Evolutionary conservation across 2,888 invertebrate genomes (phyloP).

Genomic region (Dasypolia templi): DNA sequence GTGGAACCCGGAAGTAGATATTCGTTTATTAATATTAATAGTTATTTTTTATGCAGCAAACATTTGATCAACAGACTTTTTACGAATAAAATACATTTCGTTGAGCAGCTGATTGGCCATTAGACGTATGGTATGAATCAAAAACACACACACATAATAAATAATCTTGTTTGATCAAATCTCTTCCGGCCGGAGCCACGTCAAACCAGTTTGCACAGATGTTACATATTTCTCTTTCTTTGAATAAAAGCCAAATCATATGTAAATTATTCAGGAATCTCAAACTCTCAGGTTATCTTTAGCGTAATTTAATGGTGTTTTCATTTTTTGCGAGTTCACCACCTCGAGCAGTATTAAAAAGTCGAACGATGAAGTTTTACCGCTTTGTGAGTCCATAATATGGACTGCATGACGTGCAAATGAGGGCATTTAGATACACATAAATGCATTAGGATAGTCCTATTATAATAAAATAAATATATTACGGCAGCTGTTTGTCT

Average conservation of each 20-base stretch:
- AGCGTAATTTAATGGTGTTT: slow-evolving; percentile 46
- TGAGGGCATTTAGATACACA: slow-evolving; percentile 21
- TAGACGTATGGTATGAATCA: slow-evolving; percentile 39
- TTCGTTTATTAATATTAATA: slow-evolving; percentile 30
- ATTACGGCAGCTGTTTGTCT: slow-evolving; percentile 29
- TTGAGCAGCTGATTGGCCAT: slow-evolving; percentile 15
- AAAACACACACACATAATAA: slow-evolving; percentile 34
- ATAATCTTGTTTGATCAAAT: slow-evolving; percentile 46
- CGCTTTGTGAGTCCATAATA: slow-evolving; percentile 20
- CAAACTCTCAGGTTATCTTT: slow-evolving; percentile 52
- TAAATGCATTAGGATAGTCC: slow-evolving; percentile 10
- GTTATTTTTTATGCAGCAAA: slow-evolving; percentile 21
- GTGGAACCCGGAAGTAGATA: slow-evolving; percentile 36
- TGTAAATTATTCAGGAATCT: slow-evolving; percentile 66
- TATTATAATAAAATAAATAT: slow-evolving; percentile 20
- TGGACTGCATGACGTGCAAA: slow-evolving; percentile 4
- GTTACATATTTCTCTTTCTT: slow-evolving; percentile 42
- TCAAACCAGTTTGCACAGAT: slow-evolving; percentile 58
- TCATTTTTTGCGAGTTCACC: slow-evolving; percentile 56
- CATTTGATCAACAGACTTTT: slow-evolving; percentile 3
- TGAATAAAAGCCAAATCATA: slow-evolving; percentile 56
- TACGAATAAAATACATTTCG: slow-evolving; percentile 29
- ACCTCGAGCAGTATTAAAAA: slow-evolving; percentile 51
- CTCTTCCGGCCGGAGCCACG: slow-evolving; percentile 47
- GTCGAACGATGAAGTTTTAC: slow-evolving; percentile 39